These are phyloP conservation scores for Chaetoderma sp. DNA, from an alignment of 2,888 invertebrate species.

Conservation along the genomic window DNA sequence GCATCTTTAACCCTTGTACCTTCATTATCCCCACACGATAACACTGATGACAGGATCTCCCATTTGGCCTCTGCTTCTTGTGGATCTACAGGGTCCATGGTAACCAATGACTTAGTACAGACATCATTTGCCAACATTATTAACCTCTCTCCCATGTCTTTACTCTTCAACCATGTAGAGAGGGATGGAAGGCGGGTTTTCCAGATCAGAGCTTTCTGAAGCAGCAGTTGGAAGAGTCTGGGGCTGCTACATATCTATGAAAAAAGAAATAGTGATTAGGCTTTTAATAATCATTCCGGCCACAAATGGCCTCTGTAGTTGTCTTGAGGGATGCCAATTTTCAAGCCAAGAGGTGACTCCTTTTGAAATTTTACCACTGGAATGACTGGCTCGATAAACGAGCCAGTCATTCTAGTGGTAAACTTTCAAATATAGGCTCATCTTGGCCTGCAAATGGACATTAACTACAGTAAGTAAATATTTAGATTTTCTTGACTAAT, in stretches of 20 bases:
- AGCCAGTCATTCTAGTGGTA: too few species aligned
- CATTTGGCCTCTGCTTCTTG: slow-evolving; percentile 41
- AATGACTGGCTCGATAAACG: too few species aligned
- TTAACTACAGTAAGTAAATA: too few species aligned
- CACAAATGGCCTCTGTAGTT: too few species aligned
- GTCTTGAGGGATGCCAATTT: too few species aligned
- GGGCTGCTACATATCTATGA: slow-evolving; percentile 40
- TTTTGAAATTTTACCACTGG: too few species aligned
- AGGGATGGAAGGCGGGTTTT: slow-evolving; percentile 23
- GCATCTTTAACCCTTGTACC: slow-evolving; percentile 23
- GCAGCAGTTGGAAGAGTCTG: slow-evolving; percentile 35
- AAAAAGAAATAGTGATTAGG: background rate
- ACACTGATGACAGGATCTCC: slow-evolving; percentile 49
- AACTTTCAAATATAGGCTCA: too few species aligned
- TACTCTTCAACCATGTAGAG: slow-evolving; percentile 44
- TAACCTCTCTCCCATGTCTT: slow-evolving; percentile 44
- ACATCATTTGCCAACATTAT: slow-evolving; percentile 40
- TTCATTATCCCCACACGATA: slow-evolving; percentile 41
- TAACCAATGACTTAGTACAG: slow-evolving; percentile 37
- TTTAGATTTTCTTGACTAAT: too few species aligned
- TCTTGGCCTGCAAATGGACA: too few species aligned
- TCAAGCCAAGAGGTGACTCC: too few species aligned
- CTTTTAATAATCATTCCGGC: background rate
- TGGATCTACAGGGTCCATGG: slow-evolving; percentile 6
- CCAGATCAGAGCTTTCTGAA: slow-evolving; percentile 35